phyloP scores from a whole-genome alignment of 2,888 invertebrate genomes.

The Sialis lutaria region DNA sequence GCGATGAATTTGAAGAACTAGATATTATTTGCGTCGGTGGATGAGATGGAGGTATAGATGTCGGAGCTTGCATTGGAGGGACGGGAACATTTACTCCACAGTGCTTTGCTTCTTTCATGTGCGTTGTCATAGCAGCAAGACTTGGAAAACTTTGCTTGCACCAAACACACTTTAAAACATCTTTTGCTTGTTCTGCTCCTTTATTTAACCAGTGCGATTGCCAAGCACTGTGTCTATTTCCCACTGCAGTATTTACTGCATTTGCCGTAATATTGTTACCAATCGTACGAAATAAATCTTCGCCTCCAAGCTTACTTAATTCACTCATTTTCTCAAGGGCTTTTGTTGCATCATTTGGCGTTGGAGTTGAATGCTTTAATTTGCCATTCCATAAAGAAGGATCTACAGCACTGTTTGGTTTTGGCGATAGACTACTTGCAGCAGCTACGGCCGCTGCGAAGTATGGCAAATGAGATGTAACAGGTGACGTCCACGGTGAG shows the following conservation, averaged over 20 bases:
- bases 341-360: conserved; percentile 69
- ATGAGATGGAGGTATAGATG: conserved; percentile 33
- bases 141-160: conserved; percentile 95
- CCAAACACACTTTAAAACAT: conserved; percentile 95
- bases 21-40: conserved; percentile 24
- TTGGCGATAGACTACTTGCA: conserved; percentile 46
- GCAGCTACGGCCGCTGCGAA: conserved; percentile 65
- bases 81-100: conserved; percentile 77
- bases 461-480: conserved; percentile 59
- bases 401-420: conserved; percentile 33
- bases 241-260: conserved; percentile 33
- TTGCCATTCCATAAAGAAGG: conserved; percentile 59
- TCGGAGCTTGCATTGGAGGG: conserved; percentile 38
- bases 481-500: conserved; percentile 63
- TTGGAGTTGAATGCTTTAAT: conserved; percentile 44
- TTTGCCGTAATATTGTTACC: conserved; percentile 33
- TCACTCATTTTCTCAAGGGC: conserved; percentile 86
- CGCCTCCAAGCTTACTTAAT: conserved; percentile 68
- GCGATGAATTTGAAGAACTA: conserved; percentile 21
- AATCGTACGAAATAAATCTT: conserved; percentile 50
- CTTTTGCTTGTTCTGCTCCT: conserved; percentile 86
- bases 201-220: conserved; percentile 97
- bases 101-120: conserved; percentile 97
- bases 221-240: conserved; percentile 76
- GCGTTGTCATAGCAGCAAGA: conserved; percentile 82